phyloP scores from a whole-genome alignment of 2,113 vertebrate species.

The Oreochromis niloticus region DNA sequence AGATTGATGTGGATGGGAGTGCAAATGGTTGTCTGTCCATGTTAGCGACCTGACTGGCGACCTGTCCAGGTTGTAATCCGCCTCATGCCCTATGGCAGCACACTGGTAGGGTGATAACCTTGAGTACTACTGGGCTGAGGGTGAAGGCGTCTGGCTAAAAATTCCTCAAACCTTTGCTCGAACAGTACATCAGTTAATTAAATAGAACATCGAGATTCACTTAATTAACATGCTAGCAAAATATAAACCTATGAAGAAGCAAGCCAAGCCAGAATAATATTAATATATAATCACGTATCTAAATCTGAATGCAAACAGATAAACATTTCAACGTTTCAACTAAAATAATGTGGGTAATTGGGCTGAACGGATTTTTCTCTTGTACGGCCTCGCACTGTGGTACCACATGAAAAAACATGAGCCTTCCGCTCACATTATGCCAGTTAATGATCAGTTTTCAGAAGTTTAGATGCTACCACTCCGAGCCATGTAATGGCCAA shows the following conservation, averaged over 20 bases:
- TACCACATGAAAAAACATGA: background rate
- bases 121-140: background rate
- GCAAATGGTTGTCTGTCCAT: background rate
- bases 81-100: background rate
- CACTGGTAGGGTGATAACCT: background rate
- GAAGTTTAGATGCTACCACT: background rate
- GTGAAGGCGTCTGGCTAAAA: background rate
- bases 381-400: background rate
- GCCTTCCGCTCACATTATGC: background rate
- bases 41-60: fast-evolving
- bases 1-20: background rate
- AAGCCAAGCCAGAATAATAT: background rate
- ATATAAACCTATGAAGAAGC: background rate
- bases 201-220: background rate
- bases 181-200: background rate
- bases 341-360: background rate
- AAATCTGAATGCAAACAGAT: background rate
- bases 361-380: background rate
- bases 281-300: background rate
- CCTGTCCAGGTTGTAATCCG: background rate
- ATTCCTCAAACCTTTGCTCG: background rate
- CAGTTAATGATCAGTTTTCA: background rate
- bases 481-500: background rate
- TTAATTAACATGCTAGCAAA: background rate
- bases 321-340: background rate